Base-by-base conservation (phyloP, 1,140 invertebrate species). In the Drosophila rhopaloa region DNA sequence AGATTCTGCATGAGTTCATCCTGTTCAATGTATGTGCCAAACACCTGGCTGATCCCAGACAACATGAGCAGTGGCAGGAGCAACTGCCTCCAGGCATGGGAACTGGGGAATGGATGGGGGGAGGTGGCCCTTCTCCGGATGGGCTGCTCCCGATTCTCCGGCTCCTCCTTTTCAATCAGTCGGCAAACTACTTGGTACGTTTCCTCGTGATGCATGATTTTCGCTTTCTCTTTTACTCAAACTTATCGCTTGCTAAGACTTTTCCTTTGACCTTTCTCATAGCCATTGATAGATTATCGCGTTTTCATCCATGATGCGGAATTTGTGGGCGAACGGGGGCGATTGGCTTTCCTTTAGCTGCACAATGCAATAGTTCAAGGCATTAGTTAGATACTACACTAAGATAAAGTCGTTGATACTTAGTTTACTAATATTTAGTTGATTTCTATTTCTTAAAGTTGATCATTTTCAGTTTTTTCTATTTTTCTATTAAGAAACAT, bases 1-100 rank as follows among this genome's bases (percentile, higher is more conserved):
- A 92, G 73, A 57, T 92, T 92, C 74, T 92, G 91, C 74, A 92
- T 92, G n/a, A 92, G 89, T 59, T 92, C 91, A 65, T 92, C 91
- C 32, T 90, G 86, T 60, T 92, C 91, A 27, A 91, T 75, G 63
- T 92, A 92, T 4, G 86, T 75, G 41, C 73, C 41, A 1, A 46
- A 13, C 53, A 72, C 38, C 43, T 59, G 79, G 37, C 50, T 40
- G 4, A 62, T 57, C 10, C 50, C 61, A 37, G 76, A 41, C 51
- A 86, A 55, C 44, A 72, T 48, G 8, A 72, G 38, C 35, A 72
- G 16, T 4, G 54, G 65, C 19, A 71, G 43, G 35, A 70, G 37
- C 9, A 71, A 14, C 29, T 41, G 53, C 24, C 55, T 35, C 55
- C 74, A 43, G 14, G 44, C 48, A 9, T n/a, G 24, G 51, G 40